Evolutionary conservation across 2,797 vertebrate genomes (phyloP), one percentile per base, ranked within the genome.

Genomic region (Anguilla obscura): DNA sequence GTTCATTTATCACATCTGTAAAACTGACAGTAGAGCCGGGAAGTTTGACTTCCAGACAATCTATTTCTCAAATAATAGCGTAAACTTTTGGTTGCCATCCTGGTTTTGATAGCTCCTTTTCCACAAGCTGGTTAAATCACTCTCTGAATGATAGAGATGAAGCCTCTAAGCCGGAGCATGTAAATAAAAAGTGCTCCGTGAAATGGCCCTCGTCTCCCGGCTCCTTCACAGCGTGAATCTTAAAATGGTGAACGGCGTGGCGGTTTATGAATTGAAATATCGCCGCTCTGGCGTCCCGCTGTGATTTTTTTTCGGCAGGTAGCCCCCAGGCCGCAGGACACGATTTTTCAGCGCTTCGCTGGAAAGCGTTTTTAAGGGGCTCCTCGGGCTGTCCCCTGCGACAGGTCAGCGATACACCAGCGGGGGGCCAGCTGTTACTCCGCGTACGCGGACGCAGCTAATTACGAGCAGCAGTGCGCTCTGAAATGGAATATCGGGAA

Each of bases 11-110:
- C 9, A 27, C 63, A 27, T 27, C 63, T 69, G 24, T 69, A 69
- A 69, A 69, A 69, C 63, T 69, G 63, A 69, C 63, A 69, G 14
- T 69, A 27, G 63, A 33, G 45, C 30, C 21, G 24, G 45, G 3
- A 71, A 52, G 18, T 71, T n/a, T 84, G 48, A 85, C 27, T 24
- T 54, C 27, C 63, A 56, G 27, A 71, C 66, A 88, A 88, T 45
- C 83, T 48, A 58, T 85, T 85, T 85, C 87, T 48, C 69, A 7
- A 66, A 45, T 45, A 21, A 56, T 2, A 16, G 60, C 58, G 30
- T 45, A 54, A 85, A 48, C 12, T 58, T 85, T 18, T 54, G 7
- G 52, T 84, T 88, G 63, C 18, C 5, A 36, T 18, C 36, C 33
- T 12, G 60, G 63, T n/a, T 45, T 48, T 74, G 63, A 56, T 10